Evolutionary conservation across 1,140 invertebrate species (phyloP).

Genomic region (Pteromalus puparum): DNA sequence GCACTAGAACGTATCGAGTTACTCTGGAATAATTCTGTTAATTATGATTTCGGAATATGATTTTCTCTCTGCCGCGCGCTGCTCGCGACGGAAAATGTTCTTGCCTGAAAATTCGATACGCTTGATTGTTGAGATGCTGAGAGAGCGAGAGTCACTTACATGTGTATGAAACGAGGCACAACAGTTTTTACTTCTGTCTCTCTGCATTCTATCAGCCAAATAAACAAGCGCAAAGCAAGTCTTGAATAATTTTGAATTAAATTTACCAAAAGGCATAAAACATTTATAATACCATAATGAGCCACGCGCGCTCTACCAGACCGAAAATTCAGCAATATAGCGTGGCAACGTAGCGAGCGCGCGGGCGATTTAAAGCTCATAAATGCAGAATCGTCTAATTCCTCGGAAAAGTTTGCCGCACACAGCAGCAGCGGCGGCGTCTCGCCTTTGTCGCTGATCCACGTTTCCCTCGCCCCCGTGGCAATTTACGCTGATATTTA

Average conservation of each 20-base stretch:
- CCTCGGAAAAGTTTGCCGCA: slow-evolving; percentile 64
- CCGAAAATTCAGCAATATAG: slow-evolving; percentile 14
- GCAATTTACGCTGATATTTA: slow-evolving; percentile 77
- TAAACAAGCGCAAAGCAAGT: no score
- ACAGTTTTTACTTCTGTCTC: no score
- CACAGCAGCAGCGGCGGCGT: not conserved
- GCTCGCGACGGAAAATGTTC: not conserved
- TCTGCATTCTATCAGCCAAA: no score
- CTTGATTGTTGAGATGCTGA: slow-evolving; percentile 39
- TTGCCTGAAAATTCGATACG: slow-evolving; percentile 36
- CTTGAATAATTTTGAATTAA: no score
- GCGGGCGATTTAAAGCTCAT: slow-evolving; percentile 69
- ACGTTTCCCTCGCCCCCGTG: slow-evolving; percentile 56
- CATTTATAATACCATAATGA: not conserved
- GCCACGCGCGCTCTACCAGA: not conserved
- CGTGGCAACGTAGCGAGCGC: slow-evolving; percentile 46
- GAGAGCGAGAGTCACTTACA: not conserved
- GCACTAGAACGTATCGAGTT: slow-evolving; percentile 67
- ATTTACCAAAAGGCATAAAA: slow-evolving; percentile 12
- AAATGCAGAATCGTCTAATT: slow-evolving; percentile 72
- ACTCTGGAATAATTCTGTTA: slow-evolving; percentile 71
- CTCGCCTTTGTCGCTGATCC: slow-evolving; percentile 59
- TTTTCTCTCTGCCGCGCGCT: slow-evolving; percentile 55
- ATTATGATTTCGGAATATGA: slow-evolving; percentile 72
- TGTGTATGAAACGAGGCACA: no score